Base-by-base conservation (phyloP, 2,888 invertebrate genomes). In the Cylloceria caligata region DNA sequence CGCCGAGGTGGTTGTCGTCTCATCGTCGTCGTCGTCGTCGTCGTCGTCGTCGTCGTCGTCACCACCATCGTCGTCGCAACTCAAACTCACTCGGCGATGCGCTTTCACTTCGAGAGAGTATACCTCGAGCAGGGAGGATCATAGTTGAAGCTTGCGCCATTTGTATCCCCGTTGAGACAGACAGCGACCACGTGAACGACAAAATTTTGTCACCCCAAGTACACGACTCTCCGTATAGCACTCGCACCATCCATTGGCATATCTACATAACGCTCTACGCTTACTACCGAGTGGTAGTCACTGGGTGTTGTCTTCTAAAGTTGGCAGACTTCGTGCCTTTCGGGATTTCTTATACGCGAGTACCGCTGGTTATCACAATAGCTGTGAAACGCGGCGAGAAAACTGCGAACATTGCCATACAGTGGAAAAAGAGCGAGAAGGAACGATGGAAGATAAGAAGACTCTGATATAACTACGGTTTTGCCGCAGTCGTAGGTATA, bases 351-450 rank as follows among this genome's bases (percentile, higher is more conserved):
- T 90, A 88, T 60, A 34, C 34, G 21, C 88, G 88, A 90, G 89
- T 88, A 68, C 42, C 11, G 55, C 49, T 16, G 89, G 88, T 88
- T 90, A 90, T 90, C 89, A 85, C 88, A 88, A 89, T 90, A 88
- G 89, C 87, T 84, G 87, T 86, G 82, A 90, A 88, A 67, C 83
- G 62, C n/a, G 71, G 60, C 71, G 72, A 71, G 83, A 80, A 80
- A 80, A 75, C 52, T 71, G 64, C 69, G 55, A 77, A 64, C 55
- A 57, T 24, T 19, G 69, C 27, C 21, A 27, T 24, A 45, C 16
- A 39, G 2, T n/a, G 39, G 24, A 13, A 19, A 65, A 49, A 68
- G 72, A 77, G 80, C 49, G 64, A 73, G 80, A 57, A 77, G 60
- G 45, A 72, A 72, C 60, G 49, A 69, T 45, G 57, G 76, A 49